Percentiles rank a stretch among this genome's conserved stretches.
These are phyloP conservation scores for Columba guinea DNA, from an alignment of 2,797 vertebrate genomes.

Conservation along the genomic window DNA sequence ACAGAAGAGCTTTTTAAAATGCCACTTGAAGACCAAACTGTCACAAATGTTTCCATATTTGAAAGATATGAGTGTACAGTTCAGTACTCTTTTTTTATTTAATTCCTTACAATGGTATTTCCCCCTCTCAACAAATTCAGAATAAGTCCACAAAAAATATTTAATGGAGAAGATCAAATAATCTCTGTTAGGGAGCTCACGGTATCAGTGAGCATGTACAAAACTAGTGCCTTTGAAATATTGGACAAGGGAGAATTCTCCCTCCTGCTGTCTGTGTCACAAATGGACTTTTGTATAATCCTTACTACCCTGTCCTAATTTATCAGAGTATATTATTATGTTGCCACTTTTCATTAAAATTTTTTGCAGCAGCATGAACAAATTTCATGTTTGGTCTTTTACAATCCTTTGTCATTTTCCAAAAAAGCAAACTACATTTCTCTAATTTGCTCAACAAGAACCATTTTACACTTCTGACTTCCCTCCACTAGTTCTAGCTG, in stretches of 20 bases:
- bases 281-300: conserved; percentile 71
- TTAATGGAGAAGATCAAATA: conserved; percentile 73
- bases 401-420: background rate
- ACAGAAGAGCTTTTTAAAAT: conserved; percentile 45
- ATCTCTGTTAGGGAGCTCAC: conserved; percentile 32
- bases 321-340: conserved; percentile 60
- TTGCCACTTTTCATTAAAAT: conserved; percentile 60
- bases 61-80: conserved; percentile 34
- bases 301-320: conserved; percentile 69
- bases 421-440: background rate
- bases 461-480: conserved; percentile 1
- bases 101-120: conserved; percentile 50
- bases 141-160: conserved; percentile 50
- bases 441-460: conserved; percentile 21
- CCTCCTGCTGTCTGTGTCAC: conserved; percentile 65
- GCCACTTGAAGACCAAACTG: conserved; percentile 11
- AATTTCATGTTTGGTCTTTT: conserved; percentile 3
- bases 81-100: background rate
- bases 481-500: background rate
- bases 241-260: conserved; percentile 60
- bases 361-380: conserved; percentile 27
- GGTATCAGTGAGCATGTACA: conserved; percentile 46
- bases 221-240: conserved; percentile 69
- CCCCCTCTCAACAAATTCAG: conserved; percentile 44
- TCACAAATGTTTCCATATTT: conserved; percentile 44